Conservation (phyloP, 2,888 invertebrate species). For the Xestia rhomboidea region DNA sequence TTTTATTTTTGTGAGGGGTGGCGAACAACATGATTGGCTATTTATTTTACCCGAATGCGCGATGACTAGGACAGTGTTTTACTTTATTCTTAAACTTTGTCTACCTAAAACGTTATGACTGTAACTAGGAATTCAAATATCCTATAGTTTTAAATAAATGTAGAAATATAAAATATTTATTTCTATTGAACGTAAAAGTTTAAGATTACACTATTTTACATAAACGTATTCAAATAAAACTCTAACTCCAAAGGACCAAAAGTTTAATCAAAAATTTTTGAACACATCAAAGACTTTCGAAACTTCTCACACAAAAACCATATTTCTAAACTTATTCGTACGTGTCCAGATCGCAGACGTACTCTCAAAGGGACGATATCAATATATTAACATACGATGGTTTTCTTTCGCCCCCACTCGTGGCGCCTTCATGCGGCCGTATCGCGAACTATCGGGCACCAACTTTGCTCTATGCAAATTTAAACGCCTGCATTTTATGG, state of each 20-base stretch:
- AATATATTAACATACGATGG: conserved; percentile 76
- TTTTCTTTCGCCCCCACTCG: conserved; percentile 66
- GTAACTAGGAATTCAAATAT: background rate
- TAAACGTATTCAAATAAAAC: conserved; percentile 38
- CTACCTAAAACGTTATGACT: background rate
- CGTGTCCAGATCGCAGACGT: conserved; percentile 64
- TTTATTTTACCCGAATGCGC: background rate
- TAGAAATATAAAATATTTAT: background rate
- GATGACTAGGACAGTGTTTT: background rate
- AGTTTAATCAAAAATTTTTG: conserved; percentile 56
- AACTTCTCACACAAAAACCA: conserved; percentile 64
- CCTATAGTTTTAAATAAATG: background rate
- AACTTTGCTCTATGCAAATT: conserved; percentile 80
- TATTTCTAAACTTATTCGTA: conserved; percentile 64
- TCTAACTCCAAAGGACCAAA: conserved; percentile 34
- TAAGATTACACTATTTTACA: conserved; percentile 9
- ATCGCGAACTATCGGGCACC: conserved; percentile 71
- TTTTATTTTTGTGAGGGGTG: conserved; percentile 27
- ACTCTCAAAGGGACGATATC: conserved; percentile 66
- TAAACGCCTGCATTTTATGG: conserved; percentile 81
- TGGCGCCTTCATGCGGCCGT: conserved; percentile 59
- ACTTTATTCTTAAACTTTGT: background rate
- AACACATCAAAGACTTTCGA: conserved; percentile 54
- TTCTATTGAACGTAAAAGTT: background rate
- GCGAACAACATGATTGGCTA: background rate